A percentile compares a stretch with the other conserved stretches of the same genome.
Evolutionary conservation across 1,140 invertebrate species (phyloP).

Genomic region (Zaprionus ornatus): DNA sequence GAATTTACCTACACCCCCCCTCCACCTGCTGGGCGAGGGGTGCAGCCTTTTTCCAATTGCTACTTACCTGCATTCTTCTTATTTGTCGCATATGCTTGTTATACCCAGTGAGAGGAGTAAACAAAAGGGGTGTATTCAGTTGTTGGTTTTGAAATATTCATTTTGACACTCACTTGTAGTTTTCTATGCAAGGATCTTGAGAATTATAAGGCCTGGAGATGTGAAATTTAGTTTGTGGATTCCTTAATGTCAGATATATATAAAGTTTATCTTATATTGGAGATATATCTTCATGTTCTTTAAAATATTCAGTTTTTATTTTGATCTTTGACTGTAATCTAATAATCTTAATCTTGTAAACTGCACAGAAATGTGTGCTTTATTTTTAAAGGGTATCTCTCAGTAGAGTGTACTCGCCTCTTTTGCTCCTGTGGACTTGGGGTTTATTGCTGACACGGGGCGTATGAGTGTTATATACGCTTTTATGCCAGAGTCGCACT

Average conservation of each 20-base stretch:
- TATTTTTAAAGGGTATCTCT: not conserved
- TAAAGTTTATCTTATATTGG: not conserved
- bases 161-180: too few species aligned
- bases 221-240: too few species aligned
- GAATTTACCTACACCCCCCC: not conserved
- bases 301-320: too few species aligned
- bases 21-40: not conserved
- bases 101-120: not conserved
- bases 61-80: constrained; percentile 5
- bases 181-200: too few species aligned
- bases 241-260: not conserved
- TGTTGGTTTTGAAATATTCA: too few species aligned
- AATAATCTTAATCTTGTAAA: too few species aligned
- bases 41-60: constrained; percentile 2
- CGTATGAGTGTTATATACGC: constrained; percentile 70
- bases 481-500: constrained; percentile 74
- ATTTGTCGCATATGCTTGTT: constrained; percentile 43
- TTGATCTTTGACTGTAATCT: too few species aligned
- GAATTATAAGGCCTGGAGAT: too few species aligned
- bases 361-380: too few species aligned
- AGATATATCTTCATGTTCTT: not conserved
- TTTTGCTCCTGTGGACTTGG: constrained; percentile 29
- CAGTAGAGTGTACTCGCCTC: not conserved
- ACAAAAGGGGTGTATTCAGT: not conserved
- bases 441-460: constrained; percentile 57